Evolutionary conservation across 1,140 invertebrate genomes (phyloP).

Genomic region (Neodiprion fabricii): DNA sequence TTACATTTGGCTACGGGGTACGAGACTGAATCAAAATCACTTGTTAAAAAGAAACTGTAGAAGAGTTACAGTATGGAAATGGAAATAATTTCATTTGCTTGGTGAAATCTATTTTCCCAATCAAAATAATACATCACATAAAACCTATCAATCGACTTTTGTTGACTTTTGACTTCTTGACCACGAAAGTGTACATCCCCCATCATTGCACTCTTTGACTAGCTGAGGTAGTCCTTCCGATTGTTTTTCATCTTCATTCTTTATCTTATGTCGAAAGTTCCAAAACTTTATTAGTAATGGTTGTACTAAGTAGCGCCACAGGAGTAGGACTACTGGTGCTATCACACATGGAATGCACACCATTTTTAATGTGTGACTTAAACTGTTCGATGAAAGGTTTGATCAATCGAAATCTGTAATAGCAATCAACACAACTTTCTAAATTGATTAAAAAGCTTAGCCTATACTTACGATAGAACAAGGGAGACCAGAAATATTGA

Average conservation of each 20-base stretch:
- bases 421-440: no score
- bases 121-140: neutral
- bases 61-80: no score
- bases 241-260: slow-evolving; percentile 29
- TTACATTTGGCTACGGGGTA: no score
- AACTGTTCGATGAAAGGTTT: no score
- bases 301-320: slow-evolving; percentile 52
- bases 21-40: no score
- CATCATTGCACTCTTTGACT: slow-evolving; percentile 54
- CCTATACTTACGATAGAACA: no score
- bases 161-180: slow-evolving; percentile 32
- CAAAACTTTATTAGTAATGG: slow-evolving; percentile 49
- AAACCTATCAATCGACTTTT: slow-evolving; percentile 25
- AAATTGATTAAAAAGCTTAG: no score
- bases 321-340: slow-evolving; percentile 49
- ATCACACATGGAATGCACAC: slow-evolving; percentile 54
- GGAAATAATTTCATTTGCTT: neutral
- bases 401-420: no score
- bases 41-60: no score
- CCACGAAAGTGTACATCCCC: slow-evolving; percentile 52
- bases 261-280: slow-evolving; percentile 36
- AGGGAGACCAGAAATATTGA: no score
- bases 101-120: neutral
- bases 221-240: slow-evolving; percentile 35
- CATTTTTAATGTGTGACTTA: slow-evolving; percentile 35